Evolutionary conservation across 2,113 vertebrate genomes (phyloP).

Genomic region (Halichoeres trimaculatus): DNA sequence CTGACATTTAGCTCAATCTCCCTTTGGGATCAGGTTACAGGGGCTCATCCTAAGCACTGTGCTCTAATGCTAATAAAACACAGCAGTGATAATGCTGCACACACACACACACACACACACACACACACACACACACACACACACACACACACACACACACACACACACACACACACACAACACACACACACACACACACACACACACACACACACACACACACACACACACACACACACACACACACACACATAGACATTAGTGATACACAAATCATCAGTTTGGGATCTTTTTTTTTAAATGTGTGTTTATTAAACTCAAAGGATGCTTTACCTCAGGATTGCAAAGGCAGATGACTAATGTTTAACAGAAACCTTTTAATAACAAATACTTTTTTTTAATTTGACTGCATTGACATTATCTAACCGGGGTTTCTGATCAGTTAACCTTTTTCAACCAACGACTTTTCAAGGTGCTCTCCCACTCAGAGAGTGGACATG

Average conservation of each 20-base stretch:
- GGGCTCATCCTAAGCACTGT: conserved; percentile 60
- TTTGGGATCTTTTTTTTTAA: too few species aligned
- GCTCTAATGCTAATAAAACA: conserved; percentile 71
- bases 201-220: conserved; percentile 11
- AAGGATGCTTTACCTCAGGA: too few species aligned
- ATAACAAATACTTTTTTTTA: too few species aligned
- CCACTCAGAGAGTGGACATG: neutral
- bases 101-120: conserved; percentile 2
- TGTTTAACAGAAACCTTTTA: too few species aligned
- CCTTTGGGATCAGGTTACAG: conserved; percentile 73
- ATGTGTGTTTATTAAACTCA: too few species aligned
- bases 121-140: neutral
- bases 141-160: too few species aligned
- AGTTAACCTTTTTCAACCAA: neutral
- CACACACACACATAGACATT: neutral
- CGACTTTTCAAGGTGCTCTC: conserved; percentile 11
- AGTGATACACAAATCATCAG: too few species aligned
- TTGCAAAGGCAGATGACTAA: too few species aligned
- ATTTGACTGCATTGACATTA: too few species aligned
- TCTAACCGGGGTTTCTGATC: too few species aligned
- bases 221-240: conserved; percentile 8
- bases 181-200: conserved; percentile 20
- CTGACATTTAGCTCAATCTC: conserved; percentile 84
- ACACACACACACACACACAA: conserved; percentile 4
- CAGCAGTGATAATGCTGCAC: conserved; percentile 61